Evolutionary conservation across 2,888 invertebrate species (phyloP).

Genomic region (Entomobrya multifasciata): DNA sequence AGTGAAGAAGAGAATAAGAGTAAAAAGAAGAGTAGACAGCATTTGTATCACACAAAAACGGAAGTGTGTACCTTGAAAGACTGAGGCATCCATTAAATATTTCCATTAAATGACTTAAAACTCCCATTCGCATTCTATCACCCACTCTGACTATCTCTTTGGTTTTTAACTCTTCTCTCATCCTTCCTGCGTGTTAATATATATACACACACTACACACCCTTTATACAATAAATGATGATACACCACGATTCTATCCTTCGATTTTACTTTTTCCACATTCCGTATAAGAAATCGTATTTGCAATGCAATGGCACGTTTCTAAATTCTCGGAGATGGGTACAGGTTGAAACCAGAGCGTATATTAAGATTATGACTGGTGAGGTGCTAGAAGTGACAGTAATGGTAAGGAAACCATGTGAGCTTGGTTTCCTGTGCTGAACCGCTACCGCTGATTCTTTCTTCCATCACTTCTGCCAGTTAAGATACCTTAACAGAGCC

Average conservation of each 20-base stretch:
- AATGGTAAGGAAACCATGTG: constrained; percentile 59
- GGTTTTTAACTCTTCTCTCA: constrained; percentile 23
- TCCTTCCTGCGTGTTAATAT: neutral
- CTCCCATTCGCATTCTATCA: constrained; percentile 69
- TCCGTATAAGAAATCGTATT: constrained; percentile 31
- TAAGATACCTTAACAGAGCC: neutral
- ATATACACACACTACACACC: neutral
- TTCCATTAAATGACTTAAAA: constrained; percentile 73
- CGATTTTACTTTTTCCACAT: constrained; percentile 49
- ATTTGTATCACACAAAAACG: constrained; percentile 44
- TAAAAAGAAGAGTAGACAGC: constrained; percentile 4
- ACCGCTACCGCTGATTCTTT: constrained; percentile 19
- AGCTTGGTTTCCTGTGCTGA: constrained; percentile 52
- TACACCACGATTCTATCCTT: constrained; percentile 43
- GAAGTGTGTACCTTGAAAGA: constrained; percentile 61
- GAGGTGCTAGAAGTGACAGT: constrained; percentile 46
- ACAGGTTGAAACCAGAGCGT: constrained; percentile 16
- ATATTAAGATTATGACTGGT: neutral
- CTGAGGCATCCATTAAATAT: constrained; percentile 70
- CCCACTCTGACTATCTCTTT: constrained; percentile 33
- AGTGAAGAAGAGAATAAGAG: constrained; percentile 20
- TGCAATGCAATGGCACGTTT: constrained; percentile 56
- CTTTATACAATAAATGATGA: neutral
- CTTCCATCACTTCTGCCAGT: neutral
- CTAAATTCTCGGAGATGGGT: constrained; percentile 43